Evolutionary conservation across 2,888 invertebrate genomes (phyloP).

Genomic region (Lysandra coridon): DNA sequence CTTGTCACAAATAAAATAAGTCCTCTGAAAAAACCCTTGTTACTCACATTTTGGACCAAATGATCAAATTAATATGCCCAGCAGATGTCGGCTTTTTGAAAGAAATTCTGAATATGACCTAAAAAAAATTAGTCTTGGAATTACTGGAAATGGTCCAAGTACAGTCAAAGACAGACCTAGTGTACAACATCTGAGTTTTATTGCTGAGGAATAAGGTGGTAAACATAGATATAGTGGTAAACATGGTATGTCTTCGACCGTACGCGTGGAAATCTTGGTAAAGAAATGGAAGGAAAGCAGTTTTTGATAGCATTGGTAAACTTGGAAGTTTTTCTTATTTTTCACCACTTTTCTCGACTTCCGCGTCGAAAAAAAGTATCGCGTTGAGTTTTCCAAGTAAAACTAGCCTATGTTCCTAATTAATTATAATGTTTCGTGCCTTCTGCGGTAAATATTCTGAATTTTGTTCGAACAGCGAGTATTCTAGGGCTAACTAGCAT

Average conservation of each 20-base stretch:
- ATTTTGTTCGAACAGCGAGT: no score
- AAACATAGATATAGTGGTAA: background rate
- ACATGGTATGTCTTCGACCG: background rate
- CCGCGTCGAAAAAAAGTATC: no score
- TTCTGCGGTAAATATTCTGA: no score
- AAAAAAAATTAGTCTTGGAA: background rate
- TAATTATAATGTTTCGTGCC: no score
- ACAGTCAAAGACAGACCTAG: background rate
- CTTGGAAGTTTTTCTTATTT: no score
- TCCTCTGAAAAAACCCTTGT: constrained; percentile 60
- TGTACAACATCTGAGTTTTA: background rate
- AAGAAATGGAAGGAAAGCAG: no score
- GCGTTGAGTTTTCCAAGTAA: no score
- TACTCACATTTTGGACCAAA: constrained; percentile 74
- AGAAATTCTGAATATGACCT: constrained; percentile 24
- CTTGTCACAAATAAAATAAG: constrained; percentile 42
- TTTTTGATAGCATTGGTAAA: no score
- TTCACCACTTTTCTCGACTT: no score
- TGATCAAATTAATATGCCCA: constrained; percentile 63
- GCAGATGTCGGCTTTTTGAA: constrained; percentile 71
- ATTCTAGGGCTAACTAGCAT: no score
- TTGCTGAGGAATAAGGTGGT: background rate
- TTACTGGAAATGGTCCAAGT: constrained; percentile 14
- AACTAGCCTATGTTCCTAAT: no score
- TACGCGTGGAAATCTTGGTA: no score